Evolutionary conservation across 2,113 vertebrate species (phyloP), one percentile per base, ranked within the genome.

Genomic region (Pygoscelis adeliae): DNA sequence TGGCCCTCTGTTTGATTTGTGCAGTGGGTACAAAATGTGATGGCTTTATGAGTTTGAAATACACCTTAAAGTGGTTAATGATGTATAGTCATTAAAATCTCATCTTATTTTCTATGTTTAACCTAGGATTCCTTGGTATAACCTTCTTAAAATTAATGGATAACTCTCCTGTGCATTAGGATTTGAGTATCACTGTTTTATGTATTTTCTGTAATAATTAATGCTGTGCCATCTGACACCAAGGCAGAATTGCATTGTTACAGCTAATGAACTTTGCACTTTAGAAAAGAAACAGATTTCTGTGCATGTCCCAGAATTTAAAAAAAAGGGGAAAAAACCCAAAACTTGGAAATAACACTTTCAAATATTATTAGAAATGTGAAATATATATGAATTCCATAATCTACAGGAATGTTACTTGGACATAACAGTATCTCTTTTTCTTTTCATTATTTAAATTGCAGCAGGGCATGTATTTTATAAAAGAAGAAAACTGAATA

Each of bases 181-280:
- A 38, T 88, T 85, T 95, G 22, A 86, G 46, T 85, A 79, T 17
- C 17, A 69, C 27, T 79, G 2, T 27, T 93, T 92, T 81, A 38
- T 67, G 25, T 62, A 29, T 86, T 93, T 87, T 87, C 25, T 81
- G 32, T 71, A 86, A 55, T 87, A 80, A 94, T 82, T 82, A 90
- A 90, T 87, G 40, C 8, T 79, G 10, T 80, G 30, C 21, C 13
- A 58, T 59, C 30, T 55, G 85, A 90, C 47, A 78, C 19, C 47
- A 74, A 65, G 15, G 32, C 22, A 40, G 55, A 67, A 62, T 79
- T 74, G 6, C 2, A 1, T 67, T 89, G 21, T 74, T 79, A 36
- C 13, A 71, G n/a, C 13, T 84, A 59, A 61, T 47, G 58, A 83
- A 73, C 20, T 63, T 71, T 58, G 21, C 14, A 34, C 49, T 92